A percentile compares a stretch with the other conserved stretches of the same genome.
phyloP scores from a whole-genome alignment of 2,888 invertebrate species.

The Drosophila setosimentum region DNA sequence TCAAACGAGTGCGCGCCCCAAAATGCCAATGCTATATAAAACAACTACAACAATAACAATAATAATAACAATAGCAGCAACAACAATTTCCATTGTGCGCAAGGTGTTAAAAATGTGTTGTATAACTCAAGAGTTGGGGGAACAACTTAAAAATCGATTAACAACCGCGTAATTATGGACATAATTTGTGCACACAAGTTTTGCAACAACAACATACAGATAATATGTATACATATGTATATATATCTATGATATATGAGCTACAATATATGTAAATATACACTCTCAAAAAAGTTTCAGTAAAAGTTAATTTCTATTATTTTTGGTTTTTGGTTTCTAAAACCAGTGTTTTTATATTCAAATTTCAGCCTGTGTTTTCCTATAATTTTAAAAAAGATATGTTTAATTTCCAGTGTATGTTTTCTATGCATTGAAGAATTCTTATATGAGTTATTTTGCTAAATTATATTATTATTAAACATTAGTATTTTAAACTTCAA shows the following conservation, averaged over 20 bases:
- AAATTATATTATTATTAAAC: background rate
- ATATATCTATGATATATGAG: background rate
- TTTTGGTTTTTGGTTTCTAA: background rate
- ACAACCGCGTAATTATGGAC: conserved; percentile 72
- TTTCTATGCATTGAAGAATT: background rate
- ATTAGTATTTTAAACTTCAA: background rate
- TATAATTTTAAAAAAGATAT: no score
- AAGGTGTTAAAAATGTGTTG: conserved; percentile 74
- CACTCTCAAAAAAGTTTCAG: background rate
- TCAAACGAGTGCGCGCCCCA: conserved; percentile 54
- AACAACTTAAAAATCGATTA: conserved; percentile 78
- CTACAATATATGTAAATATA: background rate
- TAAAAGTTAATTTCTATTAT: background rate
- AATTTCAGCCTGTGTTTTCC: no score
- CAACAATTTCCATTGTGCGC: conserved; percentile 59
- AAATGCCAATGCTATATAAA: conserved; percentile 59
- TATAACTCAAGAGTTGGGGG: conserved; percentile 43
- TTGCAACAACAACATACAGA: conserved; percentile 63
- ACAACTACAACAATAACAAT: conserved; percentile 19
- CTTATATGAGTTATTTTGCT: background rate
- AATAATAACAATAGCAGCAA: background rate
- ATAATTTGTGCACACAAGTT: conserved; percentile 68
- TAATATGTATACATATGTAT: no score
- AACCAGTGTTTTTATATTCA: no score
- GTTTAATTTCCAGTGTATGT: no score